Percentiles rank a stretch among this genome's conserved stretches.
Evolutionary conservation across 2,888 invertebrate species (phyloP).

Genomic region (Trichogramma dendrolimi): DNA sequence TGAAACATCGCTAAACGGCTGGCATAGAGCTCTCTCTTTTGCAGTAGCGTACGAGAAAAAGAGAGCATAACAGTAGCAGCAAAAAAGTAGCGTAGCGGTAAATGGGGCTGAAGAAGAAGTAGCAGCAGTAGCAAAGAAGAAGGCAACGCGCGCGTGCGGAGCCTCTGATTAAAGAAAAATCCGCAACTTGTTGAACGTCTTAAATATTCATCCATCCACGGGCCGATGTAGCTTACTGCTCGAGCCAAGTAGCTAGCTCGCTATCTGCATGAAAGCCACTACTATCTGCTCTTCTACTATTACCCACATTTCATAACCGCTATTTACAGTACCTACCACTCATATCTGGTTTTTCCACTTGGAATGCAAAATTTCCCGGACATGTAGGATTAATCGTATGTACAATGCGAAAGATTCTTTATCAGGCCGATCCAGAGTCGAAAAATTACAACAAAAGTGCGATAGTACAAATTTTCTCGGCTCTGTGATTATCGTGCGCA

Average conservation of each 20-base stretch:
- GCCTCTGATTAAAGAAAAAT: slow-evolving; percentile 47
- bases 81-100: slow-evolving; percentile 5
- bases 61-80: slow-evolving; percentile 4
- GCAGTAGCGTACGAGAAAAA: neutral
- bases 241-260: slow-evolving; percentile 39
- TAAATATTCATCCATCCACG: slow-evolving; percentile 47
- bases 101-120: neutral
- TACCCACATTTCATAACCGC: slow-evolving; percentile 47
- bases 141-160: slow-evolving; percentile 14
- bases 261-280: too few relatives aligned
- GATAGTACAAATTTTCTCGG: too few relatives aligned
- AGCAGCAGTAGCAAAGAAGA: slow-evolving; percentile 2
- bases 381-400: too few relatives aligned
- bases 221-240: slow-evolving; percentile 42
- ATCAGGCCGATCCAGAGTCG: too few relatives aligned
- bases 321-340: slow-evolving; percentile 39
- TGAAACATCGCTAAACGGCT: too few relatives aligned
- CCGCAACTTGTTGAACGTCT: slow-evolving; percentile 52
- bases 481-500: too few relatives aligned
- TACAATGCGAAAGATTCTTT: too few relatives aligned
- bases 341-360: too few relatives aligned
- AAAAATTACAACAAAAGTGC: too few relatives aligned
- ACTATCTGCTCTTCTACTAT: slow-evolving; percentile 35
- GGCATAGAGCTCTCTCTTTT: too few relatives aligned
- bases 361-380: too few relatives aligned